Base-by-base conservation (phyloP, 1,140 invertebrate species). In the Drosophila arawakana region DNA sequence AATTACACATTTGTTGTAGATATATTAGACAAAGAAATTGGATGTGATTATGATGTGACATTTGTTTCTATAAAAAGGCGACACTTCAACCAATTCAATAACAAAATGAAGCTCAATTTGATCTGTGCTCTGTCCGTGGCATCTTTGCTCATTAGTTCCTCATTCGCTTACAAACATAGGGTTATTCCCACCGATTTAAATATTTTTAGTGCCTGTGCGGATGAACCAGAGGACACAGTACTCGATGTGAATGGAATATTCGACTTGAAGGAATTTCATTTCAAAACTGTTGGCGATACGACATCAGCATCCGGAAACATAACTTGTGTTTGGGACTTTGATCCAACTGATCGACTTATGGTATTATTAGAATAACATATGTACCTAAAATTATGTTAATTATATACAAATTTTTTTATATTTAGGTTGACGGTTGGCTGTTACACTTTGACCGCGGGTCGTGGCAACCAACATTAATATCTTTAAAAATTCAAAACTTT, bases 61-160 rank as follows among this genome's bases (percentile, higher is more conserved):
- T 30, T 6, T 30, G 25, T 30, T 30, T 30, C 25, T 30, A 30
- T 30, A 39, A 39, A 39, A 8, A 39, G 8, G 10, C 10, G 0
- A 39, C 2, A 39, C 37, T 39, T 10, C 2, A 47, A 43, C 35
- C 25, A 39, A 1, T 62, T 62, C 7, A 2, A 49, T 18, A 4
- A 4, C 8, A 49, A 49, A 10, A 49, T 76, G n/a, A 30, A 43
- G 30, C 54, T 72, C 2, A 46, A 72, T 47, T 30, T 30, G 25
- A 30, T 30, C 0, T 9, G 46, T 4, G 25, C 11, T 2, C 25
- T 15, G 50, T 34, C 30, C 21, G 3, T 52, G 11, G 7, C 30
- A 11, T 13, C n/a, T 2, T 1, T n/a, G 10, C 1, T 1, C 25
- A 52, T 34, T 34, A 6, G n/a, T 34, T 52, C 7, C 11, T 34